Conservation (phyloP, 2,797 vertebrate species). For the Myotis myotis region DNA sequence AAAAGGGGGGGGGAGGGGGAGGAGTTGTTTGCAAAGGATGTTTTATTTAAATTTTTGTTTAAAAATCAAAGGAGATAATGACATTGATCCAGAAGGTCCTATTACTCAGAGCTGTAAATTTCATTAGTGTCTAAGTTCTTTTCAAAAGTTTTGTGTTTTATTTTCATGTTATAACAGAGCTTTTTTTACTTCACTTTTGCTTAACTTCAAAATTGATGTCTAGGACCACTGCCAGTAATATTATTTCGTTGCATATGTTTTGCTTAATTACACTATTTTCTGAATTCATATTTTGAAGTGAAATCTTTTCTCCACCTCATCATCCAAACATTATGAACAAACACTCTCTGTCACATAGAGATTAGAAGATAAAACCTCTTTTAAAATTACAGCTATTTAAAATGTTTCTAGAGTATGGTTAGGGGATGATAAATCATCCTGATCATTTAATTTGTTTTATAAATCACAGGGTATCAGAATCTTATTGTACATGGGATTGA, state of each 20-base stretch:
- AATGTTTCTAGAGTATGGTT: slow-evolving; percentile 54
- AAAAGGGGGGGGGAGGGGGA: fast-evolving
- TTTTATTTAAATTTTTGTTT: not conserved
- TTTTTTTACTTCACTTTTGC: slow-evolving; percentile 59
- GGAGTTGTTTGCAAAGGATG: not conserved
- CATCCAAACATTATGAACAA: slow-evolving; percentile 76
- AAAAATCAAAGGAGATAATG: not conserved
- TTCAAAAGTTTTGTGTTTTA: not conserved
- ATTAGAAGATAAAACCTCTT: slow-evolving; percentile 67
- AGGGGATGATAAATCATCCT: slow-evolving; percentile 22
- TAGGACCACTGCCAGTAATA: slow-evolving; percentile 75
- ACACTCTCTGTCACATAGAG: slow-evolving; percentile 63
- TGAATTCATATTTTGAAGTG: slow-evolving; percentile 71
- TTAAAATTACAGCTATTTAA: slow-evolving; percentile 65
- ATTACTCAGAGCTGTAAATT: slow-evolving; percentile 1
- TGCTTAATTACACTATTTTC: slow-evolving; percentile 67
- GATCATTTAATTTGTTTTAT: slow-evolving; percentile 58
- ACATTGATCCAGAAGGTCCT: not conserved
- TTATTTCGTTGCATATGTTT: slow-evolving; percentile 77
- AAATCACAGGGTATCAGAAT: slow-evolving; percentile 54
- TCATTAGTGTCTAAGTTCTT: not conserved
- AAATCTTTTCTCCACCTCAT: slow-evolving; percentile 42
- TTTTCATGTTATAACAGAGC: not conserved
- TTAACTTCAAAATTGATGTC: slow-evolving; percentile 75
- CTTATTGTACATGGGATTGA: not conserved